Evolutionary conservation across 2,797 vertebrate species (phyloP), one percentile per base, ranked within the genome.

Genomic region (Myotis myotis): DNA sequence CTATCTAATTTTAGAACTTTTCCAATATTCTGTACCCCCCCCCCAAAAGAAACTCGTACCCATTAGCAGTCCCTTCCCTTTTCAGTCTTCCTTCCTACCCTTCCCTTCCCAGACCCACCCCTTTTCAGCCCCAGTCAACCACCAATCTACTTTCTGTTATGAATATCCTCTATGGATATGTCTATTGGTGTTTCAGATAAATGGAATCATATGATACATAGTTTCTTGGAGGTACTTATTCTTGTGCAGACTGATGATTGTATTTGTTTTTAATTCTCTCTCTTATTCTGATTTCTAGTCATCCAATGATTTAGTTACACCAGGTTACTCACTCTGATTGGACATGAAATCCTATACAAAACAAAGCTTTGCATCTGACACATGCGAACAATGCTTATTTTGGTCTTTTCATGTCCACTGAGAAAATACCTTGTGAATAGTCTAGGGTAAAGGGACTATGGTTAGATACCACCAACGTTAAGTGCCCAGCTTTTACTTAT

Each of bases 231-330:
- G n/a, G 13, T n/a, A 85, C 22, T 89, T 89, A 81, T 22, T 64
- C 19, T 78, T 84, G 25, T 66, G 93, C 19, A 91, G 44, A 75
- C 25, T 60, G 15, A 53, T 93, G 44, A 79, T 79, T 82, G n/a
- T 90, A 89, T 57, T 91, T 94, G 23, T 36, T 60, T 87, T 74
- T 22, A 94, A 36, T 85, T 71, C 53, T 64, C 49, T 38, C 30
- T 80, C 64, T 82, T 81, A 82, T 93, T 96, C 85, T 95, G 23
- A 80, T 74, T 93, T 94, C 28, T 84, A 87, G 49, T 89, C 49
- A 91, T 96, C 44, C 47, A 94, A 16, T 84, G 17, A 92, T 93
- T 94, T 90, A 33, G 64, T 95, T 55, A 86, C 30, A 83, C 8
- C 79, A 87, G 8, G 13, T 75, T 89, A 82, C 41, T 89, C 49